phyloP scores from a whole-genome alignment of 2,797 vertebrate genomes.

The Paratrypauchen microcephalus region DNA sequence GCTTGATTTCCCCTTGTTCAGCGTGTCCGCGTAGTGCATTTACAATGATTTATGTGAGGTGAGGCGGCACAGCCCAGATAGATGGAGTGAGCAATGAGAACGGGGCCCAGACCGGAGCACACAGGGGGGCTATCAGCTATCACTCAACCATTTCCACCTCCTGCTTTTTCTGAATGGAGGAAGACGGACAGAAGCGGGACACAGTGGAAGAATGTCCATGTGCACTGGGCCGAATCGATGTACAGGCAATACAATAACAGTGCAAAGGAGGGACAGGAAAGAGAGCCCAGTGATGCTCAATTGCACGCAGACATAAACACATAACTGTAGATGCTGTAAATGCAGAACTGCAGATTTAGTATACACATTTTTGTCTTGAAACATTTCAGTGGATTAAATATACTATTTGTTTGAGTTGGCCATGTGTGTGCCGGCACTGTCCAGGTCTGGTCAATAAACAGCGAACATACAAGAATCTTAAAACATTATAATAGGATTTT shows the following conservation, averaged over 20 bases:
- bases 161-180: constrained; percentile 30
- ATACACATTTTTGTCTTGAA: constrained; percentile 49
- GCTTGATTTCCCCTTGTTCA: constrained; percentile 60
- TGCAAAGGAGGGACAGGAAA: constrained; percentile 18
- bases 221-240: constrained; percentile 48
- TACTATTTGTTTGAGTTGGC: constrained; percentile 60
- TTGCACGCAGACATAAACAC: constrained; percentile 75
- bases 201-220: constrained; percentile 50
- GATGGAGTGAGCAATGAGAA: constrained; percentile 59
- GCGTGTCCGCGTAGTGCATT: constrained; percentile 52
- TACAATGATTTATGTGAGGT: constrained; percentile 75
- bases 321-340: constrained; percentile 37
- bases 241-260: constrained; percentile 29
- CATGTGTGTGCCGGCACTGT: constrained; percentile 7
- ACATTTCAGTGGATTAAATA: constrained; percentile 52
- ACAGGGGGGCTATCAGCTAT: constrained; percentile 65
- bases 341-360: constrained; percentile 49
- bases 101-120: constrained; percentile 62
- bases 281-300: constrained; percentile 61
- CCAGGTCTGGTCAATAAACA: neutral
- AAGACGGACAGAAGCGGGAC: constrained; percentile 23
- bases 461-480: neutral
- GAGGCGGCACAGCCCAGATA: constrained; percentile 53
- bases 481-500: neutral
- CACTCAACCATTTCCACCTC: constrained; percentile 43